Evolutionary conservation across 1,140 invertebrate species (phyloP).

Genomic region (Zaprionus davidi): DNA sequence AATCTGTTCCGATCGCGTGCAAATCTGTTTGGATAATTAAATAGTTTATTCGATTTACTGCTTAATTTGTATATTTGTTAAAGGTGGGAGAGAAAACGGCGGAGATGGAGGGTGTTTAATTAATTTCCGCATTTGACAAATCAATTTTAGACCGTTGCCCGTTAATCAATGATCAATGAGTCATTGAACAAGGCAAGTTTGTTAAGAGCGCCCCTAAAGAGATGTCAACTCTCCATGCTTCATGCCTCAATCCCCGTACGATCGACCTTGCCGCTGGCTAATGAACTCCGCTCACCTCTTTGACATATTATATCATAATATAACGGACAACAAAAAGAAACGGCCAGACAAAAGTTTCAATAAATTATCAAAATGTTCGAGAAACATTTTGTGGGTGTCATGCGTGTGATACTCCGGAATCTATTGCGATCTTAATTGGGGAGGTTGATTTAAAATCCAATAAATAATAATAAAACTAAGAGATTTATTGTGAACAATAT

Average conservation of each 20-base stretch:
- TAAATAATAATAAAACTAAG: neutral
- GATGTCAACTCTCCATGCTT: conserved; percentile 50
- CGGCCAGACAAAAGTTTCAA: conserved; percentile 25
- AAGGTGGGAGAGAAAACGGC: neutral
- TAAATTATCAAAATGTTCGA: conserved; percentile 24
- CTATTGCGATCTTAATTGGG: neutral
- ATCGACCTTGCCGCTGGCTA: conserved; percentile 53
- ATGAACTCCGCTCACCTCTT: conserved; percentile 47
- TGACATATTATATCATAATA: conserved; percentile 33
- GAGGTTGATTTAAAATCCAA: neutral
- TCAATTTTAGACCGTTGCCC: conserved; percentile 26
- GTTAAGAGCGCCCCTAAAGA: conserved; percentile 33
- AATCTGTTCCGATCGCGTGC: conserved; percentile 2
- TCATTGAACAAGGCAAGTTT: conserved; percentile 31
- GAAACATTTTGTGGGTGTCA: conserved; percentile 29
- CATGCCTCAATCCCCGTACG: neutral
- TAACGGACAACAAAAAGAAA: conserved; percentile 4
- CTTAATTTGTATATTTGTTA: neutral
- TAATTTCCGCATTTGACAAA: conserved; percentile 60
- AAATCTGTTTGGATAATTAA: conserved; percentile 1
- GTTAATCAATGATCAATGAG: conserved; percentile 49
- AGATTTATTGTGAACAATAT: too few relatives aligned
- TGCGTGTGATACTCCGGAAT: conserved; percentile 13
- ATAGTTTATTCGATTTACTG: conserved; percentile 2
- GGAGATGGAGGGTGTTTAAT: conserved; percentile 14